These are phyloP conservation scores for Cyprinus carpio DNA, from an alignment of 2,113 vertebrate genomes.

Conservation along the genomic window DNA sequence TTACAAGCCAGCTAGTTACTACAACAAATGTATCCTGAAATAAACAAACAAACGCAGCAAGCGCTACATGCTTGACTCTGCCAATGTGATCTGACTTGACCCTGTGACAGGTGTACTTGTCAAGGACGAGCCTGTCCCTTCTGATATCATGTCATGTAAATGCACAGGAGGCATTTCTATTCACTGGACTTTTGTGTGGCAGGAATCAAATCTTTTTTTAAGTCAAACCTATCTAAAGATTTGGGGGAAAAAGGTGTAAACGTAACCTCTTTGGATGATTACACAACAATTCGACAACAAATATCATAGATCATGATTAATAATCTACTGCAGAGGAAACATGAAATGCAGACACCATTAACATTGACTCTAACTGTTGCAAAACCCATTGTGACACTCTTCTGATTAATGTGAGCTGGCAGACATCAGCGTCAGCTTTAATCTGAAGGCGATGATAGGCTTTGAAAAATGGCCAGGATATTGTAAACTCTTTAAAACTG, in stretches of 20 bases:
- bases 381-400: conserved; percentile 20
- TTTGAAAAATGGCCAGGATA: conserved; percentile 34
- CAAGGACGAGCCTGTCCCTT: conserved; percentile 44
- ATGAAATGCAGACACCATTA: conserved; percentile 37
- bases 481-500: conserved; percentile 24
- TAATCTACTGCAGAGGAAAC: conserved; percentile 20
- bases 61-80: conserved; percentile 29
- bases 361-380: conserved; percentile 29
- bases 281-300: conserved; percentile 17
- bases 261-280: background rate
- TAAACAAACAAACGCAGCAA: conserved; percentile 23
- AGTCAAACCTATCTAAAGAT: background rate
- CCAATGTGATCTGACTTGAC: conserved; percentile 35
- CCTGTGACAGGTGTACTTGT: conserved; percentile 50
- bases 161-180: conserved; percentile 14
- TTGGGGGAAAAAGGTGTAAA: background rate
- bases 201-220: background rate
- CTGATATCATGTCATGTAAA: conserved; percentile 19
- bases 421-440: conserved; percentile 42
- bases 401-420: conserved; percentile 35
- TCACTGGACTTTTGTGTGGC: background rate
- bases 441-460: conserved; percentile 32
- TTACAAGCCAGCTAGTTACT: background rate
- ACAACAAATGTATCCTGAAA: conserved; percentile 1
- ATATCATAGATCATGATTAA: conserved; percentile 34